These are phyloP conservation scores for Lacerta bilineata DNA, from an alignment of 2,797 vertebrate species.

Conservation along the genomic window DNA sequence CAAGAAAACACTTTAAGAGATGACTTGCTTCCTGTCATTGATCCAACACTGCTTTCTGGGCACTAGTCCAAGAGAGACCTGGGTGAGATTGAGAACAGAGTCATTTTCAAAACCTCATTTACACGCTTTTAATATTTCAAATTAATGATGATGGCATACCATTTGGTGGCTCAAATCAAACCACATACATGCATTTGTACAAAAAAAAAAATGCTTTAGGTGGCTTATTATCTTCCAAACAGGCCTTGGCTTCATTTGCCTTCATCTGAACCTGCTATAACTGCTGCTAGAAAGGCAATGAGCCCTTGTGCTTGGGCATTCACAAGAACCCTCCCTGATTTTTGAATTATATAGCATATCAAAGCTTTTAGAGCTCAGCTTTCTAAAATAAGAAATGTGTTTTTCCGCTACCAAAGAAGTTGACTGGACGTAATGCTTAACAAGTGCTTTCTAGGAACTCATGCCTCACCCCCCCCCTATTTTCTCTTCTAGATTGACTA, in stretches of 20 bases:
- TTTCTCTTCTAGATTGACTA: neutral
- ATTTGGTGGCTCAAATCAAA: neutral
- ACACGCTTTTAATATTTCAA: slow-evolving; percentile 42
- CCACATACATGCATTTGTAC: neutral
- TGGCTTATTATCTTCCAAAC: slow-evolving; percentile 44
- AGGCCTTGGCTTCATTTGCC: slow-evolving; percentile 39
- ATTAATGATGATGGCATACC: slow-evolving; percentile 16
- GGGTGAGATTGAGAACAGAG: slow-evolving; percentile 4
- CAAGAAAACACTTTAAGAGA: neutral
- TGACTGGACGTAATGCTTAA: neutral
- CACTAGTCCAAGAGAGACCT: slow-evolving; percentile 14
- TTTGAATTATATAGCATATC: neutral
- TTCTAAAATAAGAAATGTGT: neutral
- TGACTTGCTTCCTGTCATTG: neutral
- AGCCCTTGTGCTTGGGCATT: neutral
- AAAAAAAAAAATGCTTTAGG: slow-evolving; percentile 41
- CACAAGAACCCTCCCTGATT: neutral
- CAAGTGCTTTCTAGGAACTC: neutral
- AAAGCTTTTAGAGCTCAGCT: neutral
- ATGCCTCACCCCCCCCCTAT: neutral
- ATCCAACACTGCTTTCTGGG: slow-evolving; percentile 23
- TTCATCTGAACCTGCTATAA: slow-evolving; percentile 8
- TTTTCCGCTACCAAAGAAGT: neutral
- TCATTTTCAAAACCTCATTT: slow-evolving; percentile 23
- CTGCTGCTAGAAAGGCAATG: slow-evolving; percentile 29